A percentile compares a stretch with the other conserved stretches of the same genome.
Conservation (phyloP, 2,797 vertebrate genomes). For the Pseudopleuronectes americanus region DNA sequence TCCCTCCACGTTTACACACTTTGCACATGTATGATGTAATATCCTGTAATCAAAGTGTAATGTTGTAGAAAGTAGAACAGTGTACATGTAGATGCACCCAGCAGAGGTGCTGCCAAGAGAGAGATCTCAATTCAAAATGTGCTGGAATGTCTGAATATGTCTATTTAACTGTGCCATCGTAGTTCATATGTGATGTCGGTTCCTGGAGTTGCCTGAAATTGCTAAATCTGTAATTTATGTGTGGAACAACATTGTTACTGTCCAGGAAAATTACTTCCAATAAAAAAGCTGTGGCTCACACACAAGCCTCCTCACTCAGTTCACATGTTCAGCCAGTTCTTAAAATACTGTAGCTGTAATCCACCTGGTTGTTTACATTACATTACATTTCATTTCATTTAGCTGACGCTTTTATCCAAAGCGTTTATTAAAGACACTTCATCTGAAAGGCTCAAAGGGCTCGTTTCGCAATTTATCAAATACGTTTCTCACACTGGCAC, state of each 20-base stretch:
- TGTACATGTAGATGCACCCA: conserved; percentile 30
- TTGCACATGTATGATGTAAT: conserved; percentile 23
- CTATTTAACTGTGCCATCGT: conserved; percentile 65
- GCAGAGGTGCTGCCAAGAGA: conserved; percentile 12
- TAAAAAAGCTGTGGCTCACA: conserved; percentile 56
- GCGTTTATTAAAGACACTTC: too few species aligned
- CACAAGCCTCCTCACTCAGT: neutral
- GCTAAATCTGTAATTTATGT: conserved; percentile 50
- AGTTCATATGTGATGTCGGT: conserved; percentile 42
- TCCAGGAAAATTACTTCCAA: conserved; percentile 51
- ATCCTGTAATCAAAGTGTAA: conserved; percentile 30
- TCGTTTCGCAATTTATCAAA: too few species aligned
- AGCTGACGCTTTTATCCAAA: too few species aligned
- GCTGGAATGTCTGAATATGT: conserved; percentile 43
- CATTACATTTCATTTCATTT: too few species aligned
- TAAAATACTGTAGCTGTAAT: too few species aligned
- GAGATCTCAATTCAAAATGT: conserved; percentile 26
- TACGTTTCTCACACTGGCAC: too few species aligned
- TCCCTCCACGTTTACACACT: conserved; percentile 16
- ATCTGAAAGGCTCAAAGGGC: too few species aligned
- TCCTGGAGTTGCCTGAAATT: conserved; percentile 30
- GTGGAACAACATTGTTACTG: conserved; percentile 44
- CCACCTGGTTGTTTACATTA: too few species aligned
- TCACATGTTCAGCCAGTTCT: neutral
- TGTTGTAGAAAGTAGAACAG: conserved; percentile 53